phyloP scores from a whole-genome alignment of 2,113 vertebrate species.

The Alosa alosa region DNA sequence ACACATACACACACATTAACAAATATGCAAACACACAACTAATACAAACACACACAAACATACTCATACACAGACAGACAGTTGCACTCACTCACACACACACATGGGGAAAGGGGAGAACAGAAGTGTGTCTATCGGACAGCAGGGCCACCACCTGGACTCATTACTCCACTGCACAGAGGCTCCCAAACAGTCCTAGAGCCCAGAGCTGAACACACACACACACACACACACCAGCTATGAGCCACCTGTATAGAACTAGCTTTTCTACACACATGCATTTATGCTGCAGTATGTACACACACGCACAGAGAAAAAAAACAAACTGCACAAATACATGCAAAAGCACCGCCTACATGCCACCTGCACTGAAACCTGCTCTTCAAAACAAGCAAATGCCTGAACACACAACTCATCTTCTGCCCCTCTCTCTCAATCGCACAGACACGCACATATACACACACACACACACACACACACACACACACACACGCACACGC shows the following conservation, averaged over 20 bases:
- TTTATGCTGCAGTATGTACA: background rate
- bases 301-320: background rate
- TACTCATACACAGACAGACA: background rate
- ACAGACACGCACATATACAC: background rate
- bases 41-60: background rate
- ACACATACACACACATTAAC: background rate
- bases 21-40: background rate
- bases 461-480: conserved; percentile 16
- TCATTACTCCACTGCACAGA: conserved; percentile 17
- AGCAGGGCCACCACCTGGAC: conserved; percentile 26
- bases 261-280: background rate
- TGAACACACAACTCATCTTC: too few relatives aligned
- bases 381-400: too few relatives aligned
- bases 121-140: conserved; percentile 17
- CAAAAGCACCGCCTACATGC: background rate
- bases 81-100: background rate
- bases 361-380: conserved; percentile 2
- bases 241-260: background rate
- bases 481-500: background rate
- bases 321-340: background rate
- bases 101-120: background rate
- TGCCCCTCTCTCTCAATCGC: background rate
- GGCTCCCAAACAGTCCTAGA: background rate
- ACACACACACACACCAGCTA: conserved; percentile 7
- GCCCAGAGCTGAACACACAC: background rate